Evolutionary conservation across 2,888 invertebrate species (phyloP), one percentile per base, ranked within the genome.

Genomic region (Nemurella pictetii): DNA sequence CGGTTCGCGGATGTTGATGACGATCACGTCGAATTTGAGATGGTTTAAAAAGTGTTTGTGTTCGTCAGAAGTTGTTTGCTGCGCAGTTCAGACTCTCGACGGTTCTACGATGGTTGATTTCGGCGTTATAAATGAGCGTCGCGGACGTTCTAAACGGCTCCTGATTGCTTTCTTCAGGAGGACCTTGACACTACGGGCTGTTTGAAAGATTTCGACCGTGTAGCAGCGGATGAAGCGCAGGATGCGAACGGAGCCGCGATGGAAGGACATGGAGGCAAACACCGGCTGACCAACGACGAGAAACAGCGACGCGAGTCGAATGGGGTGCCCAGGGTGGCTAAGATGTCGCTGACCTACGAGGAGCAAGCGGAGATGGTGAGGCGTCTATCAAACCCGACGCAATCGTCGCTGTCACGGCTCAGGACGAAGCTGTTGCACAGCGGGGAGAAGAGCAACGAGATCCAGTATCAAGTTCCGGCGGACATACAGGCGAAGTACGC

Each of bases 1-100:
- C 83, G 85, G 75, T 84, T 85, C 26, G 84, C 27, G 12, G 75
- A 83, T 25, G 29, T 20, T 1, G 55, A 55, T 20, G 55, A 55
- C 55, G 55, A 55, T 20, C 15, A 55, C 12, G 55, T 12, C 55
- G 55, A 55, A 20, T 55, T 3, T 55, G 9, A 12, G 55, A 12
- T 55, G 55, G 55, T 55, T 55, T 55, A 55, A 55, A 55, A n/a
- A n/a, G n/a, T n/a, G n/a, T n/a, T n/a, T n/a, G n/a, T n/a, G n/a
- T n/a, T n/a, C n/a, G n/a, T n/a, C n/a, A n/a, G n/a, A n/a, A n/a
- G n/a, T n/a, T n/a, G n/a, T n/a, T n/a, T n/a, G n/a, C n/a, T n/a
- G n/a, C n/a, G n/a, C n/a, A n/a, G n/a, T n/a, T n/a, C n/a, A n/a
- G n/a, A n/a, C n/a, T n/a, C n/a, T n/a, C n/a, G n/a, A n/a, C n/a